Conservation (phyloP, 2,888 invertebrate genomes). For the Dicroscelio sp. region DNA sequence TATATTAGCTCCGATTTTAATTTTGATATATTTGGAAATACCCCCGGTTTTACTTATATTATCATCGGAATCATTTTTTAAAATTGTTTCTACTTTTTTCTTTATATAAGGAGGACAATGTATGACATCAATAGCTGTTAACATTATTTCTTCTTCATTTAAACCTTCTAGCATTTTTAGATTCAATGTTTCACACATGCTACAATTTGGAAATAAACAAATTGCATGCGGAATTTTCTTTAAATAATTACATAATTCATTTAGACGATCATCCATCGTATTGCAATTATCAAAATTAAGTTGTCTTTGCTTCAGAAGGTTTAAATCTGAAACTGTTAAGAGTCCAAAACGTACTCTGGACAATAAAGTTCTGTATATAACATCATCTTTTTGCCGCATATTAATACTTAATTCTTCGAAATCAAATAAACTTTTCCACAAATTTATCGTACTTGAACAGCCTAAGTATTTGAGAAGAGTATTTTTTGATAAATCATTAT, state of each 20-base stretch:
- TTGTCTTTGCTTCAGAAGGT: too few relatives aligned
- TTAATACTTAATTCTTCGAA: too few relatives aligned
- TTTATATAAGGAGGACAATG: constrained; percentile 9
- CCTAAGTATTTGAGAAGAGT: too few relatives aligned
- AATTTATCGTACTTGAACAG: too few relatives aligned
- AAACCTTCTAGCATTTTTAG: background rate
- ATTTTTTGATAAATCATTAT: too few relatives aligned
- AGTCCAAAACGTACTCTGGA: too few relatives aligned
- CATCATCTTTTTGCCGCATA: too few relatives aligned
- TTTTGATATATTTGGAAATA: background rate
- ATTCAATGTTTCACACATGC: constrained; percentile 10
- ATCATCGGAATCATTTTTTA: background rate
- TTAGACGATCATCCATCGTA: too few relatives aligned
- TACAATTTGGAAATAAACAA: background rate
- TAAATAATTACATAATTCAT: background rate
- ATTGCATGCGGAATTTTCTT: background rate
- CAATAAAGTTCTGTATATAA: too few relatives aligned
- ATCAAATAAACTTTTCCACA: too few relatives aligned
- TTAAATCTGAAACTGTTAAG: too few relatives aligned
- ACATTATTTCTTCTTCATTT: background rate
- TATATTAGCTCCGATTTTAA: constrained; percentile 46
- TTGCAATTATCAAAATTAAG: too few relatives aligned
- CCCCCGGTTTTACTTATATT: background rate
- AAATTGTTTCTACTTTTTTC: background rate
- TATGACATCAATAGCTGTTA: background rate